phyloP scores from a whole-genome alignment of 2,113 vertebrate species.

The Tragelaphus buxtoni region DNA sequence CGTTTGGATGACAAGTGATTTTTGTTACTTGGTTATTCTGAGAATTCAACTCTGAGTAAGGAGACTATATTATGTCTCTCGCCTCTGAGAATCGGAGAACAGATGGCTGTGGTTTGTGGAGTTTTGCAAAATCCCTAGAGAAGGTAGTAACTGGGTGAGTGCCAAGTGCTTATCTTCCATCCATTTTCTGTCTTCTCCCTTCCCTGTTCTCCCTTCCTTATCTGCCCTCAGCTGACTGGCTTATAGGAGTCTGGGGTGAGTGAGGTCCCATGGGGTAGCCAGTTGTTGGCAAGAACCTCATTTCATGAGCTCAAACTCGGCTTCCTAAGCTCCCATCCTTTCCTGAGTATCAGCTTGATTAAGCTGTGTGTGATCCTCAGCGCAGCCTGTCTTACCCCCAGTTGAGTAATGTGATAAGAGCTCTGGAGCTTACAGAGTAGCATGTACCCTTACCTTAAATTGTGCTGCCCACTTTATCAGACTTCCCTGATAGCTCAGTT shows the following conservation, averaged over 20 bases:
- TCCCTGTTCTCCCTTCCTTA: background rate
- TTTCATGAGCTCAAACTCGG: background rate
- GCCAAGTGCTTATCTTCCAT: background rate
- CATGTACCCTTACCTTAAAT: background rate
- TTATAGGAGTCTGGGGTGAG: background rate
- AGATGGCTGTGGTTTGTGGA: background rate
- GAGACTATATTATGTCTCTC: background rate
- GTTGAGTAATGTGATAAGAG: background rate
- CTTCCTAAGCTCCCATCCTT: background rate
- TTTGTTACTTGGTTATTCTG: background rate
- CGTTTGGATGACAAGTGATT: background rate
- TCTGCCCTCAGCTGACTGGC: background rate
- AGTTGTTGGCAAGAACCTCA: background rate
- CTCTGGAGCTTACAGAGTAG: background rate
- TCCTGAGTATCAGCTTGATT: background rate
- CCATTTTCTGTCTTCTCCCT: background rate
- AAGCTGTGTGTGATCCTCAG: background rate
- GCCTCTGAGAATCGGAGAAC: background rate
- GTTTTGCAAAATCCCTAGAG: background rate
- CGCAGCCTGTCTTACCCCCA: background rate
- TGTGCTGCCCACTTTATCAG: slow-evolving; percentile 46
- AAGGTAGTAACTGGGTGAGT: background rate
- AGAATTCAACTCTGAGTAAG: background rate
- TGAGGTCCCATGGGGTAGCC: background rate
- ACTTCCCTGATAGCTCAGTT: background rate